phyloP scores from a whole-genome alignment of 1,140 invertebrate species.

The Pantala flavescens region DNA sequence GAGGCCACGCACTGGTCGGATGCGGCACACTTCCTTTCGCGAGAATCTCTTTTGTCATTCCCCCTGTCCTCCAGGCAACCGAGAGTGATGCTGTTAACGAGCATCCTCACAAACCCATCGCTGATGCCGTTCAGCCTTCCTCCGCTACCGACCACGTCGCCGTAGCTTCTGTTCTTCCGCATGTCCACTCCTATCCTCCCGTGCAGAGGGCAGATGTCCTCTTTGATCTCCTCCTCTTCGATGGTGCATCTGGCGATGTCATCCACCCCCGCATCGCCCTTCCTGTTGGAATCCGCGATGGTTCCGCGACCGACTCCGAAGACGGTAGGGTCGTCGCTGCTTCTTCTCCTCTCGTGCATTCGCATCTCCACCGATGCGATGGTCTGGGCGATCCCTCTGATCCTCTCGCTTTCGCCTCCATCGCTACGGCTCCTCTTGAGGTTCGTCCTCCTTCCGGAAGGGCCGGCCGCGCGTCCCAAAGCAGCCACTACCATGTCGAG shows the following conservation, averaged over 20 bases:
- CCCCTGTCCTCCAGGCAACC: not conserved
- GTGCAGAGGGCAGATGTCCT: not conserved
- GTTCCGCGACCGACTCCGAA: not conserved
- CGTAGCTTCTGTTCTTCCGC: not conserved
- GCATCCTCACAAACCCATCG: not conserved
- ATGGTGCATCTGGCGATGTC: not conserved
- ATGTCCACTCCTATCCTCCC: not conserved
- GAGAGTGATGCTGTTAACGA: not conserved
- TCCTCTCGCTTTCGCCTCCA: not conserved
- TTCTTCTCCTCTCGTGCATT: not conserved
- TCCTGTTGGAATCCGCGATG: not conserved
- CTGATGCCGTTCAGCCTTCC: not conserved
- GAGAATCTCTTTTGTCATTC: not conserved
- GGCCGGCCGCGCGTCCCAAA: not conserved
- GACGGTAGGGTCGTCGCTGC: not conserved
- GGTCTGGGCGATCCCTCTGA: not conserved
- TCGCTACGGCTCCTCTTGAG: not conserved
- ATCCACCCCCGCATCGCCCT: not conserved
- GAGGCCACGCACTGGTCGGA: not conserved
- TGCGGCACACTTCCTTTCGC: not conserved
- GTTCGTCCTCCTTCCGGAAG: not conserved
- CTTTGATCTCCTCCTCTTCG: no score
- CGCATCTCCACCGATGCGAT: not conserved
- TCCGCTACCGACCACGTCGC: not conserved
- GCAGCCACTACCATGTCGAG: not conserved